Percentiles rank a stretch among this genome's conserved stretches.
phyloP scores from a whole-genome alignment of 2,888 invertebrate species.

The Odontocerum albicorne region DNA sequence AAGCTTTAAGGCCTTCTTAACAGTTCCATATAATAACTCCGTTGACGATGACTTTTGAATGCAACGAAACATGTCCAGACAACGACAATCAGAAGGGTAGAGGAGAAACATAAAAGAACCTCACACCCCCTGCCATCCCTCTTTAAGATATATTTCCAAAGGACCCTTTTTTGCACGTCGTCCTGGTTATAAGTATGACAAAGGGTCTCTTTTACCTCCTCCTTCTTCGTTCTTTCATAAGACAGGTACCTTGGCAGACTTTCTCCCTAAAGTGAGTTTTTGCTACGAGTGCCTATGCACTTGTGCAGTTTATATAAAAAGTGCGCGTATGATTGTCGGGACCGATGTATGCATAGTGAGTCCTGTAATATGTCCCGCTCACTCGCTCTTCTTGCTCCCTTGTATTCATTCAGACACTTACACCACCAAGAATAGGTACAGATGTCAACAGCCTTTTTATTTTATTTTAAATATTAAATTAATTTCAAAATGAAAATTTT shows the following conservation, averaged over 20 bases:
- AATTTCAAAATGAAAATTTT: too few species aligned
- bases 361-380: too few species aligned
- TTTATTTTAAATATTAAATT: too few species aligned
- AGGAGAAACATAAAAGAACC: slow-evolving; percentile 24
- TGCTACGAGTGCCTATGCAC: slow-evolving; percentile 30
- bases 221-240: slow-evolving; percentile 27
- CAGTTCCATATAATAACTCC: too few species aligned
- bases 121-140: slow-evolving; percentile 36
- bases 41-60: slow-evolving; percentile 4
- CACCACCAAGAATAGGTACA: slow-evolving; percentile 2
- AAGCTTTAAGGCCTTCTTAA: too few species aligned
- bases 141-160: slow-evolving; percentile 57
- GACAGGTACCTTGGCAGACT: slow-evolving; percentile 32
- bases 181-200: slow-evolving; percentile 33
- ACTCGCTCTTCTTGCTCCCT: too few species aligned
- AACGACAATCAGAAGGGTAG: slow-evolving; percentile 25
- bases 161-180: slow-evolving; percentile 45
- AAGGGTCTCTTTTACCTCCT: slow-evolving; percentile 35
- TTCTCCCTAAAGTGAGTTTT: slow-evolving; percentile 32
- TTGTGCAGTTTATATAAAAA: slow-evolving; percentile 29
- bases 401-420: too few species aligned
- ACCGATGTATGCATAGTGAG: too few species aligned
- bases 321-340: slow-evolving; percentile 33
- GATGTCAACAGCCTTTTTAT: too few species aligned
- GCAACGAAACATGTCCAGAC: slow-evolving; percentile 22